phyloP scores from a whole-genome alignment of 2,888 invertebrate species.

The Clanis bilineata region DNA sequence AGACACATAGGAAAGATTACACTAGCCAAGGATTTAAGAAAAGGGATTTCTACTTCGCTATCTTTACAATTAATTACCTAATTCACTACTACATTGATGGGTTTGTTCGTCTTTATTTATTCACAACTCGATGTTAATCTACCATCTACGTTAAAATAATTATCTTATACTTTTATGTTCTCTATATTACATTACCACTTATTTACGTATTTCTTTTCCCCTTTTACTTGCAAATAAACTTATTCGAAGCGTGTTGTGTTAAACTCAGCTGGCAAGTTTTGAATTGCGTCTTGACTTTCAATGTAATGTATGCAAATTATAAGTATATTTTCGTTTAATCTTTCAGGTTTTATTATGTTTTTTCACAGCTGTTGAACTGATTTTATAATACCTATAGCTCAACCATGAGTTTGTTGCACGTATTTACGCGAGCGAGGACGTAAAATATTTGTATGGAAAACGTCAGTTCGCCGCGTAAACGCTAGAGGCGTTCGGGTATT shows the following conservation, averaged over 20 bases:
- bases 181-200: slow-evolving; percentile 11
- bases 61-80: not conserved
- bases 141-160: slow-evolving; percentile 2
- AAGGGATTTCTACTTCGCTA: not conserved
- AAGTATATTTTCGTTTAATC: no score
- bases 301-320: not conserved
- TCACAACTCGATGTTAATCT: slow-evolving; percentile 7
- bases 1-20: slow-evolving; percentile 1
- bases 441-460: no score
- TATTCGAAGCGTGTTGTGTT: not conserved
- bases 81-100: slow-evolving; percentile 2
- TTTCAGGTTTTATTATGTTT: no score
- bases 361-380: no score
- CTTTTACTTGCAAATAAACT: slow-evolving; percentile 58
- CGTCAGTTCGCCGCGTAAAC: no score
- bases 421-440: no score
- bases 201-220: slow-evolving; percentile 79
- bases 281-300: not conserved
- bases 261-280: not conserved
- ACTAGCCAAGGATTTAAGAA: slow-evolving; percentile 4
- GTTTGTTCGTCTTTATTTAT: slow-evolving; percentile 6
- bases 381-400: no score
- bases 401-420: no score
- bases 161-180: not conserved
- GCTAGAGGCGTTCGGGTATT: no score